Evolutionary conservation across 2,888 invertebrate genomes (phyloP), one percentile per base, ranked within the genome.

Genomic region (Caenorhabditis parvicauda): DNA sequence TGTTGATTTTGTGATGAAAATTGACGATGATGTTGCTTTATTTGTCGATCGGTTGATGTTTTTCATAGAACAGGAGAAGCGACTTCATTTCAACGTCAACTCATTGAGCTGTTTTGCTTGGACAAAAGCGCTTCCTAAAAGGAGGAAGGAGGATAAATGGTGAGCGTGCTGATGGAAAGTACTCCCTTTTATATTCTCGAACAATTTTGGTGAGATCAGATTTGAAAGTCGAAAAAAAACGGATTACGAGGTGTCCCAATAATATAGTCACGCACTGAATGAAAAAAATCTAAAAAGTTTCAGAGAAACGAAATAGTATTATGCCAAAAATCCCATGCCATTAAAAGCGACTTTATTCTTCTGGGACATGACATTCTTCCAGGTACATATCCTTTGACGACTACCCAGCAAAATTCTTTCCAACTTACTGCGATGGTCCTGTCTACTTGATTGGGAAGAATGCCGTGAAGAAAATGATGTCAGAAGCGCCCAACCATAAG

Each of bases 341-440:
- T n/a, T n/a, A n/a, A n/a, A n/a, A n/a, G n/a, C n/a, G n/a, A n/a
- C n/a, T n/a, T n/a, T n/a, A n/a, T n/a, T n/a, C n/a, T n/a, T n/a
- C n/a, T n/a, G n/a, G n/a, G n/a, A 28, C 27, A 45, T 17, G 21
- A 28, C 21, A 3, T 1, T 29, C n/a, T 49, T 55, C 1, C 21
- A 64, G 64, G 64, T 65, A 50, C 42, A 56, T 65, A 5, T 50
- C 65, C 7, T 29, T 19, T 35, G 38, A 27, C 32, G 50, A 54
- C 2, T 68, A 54, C 50, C 38, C 53, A 21, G 39, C 35, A 9
- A 54, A 60, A 17, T 47, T 43, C 19, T 68, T 56, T 42, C 68
- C 68, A 6, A 56, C 28, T n/a, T 68, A 68, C 27, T 63, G 63
- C 7, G 57, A 68, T 38, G 68, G 68, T 9, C 68, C 68, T 4